Evolutionary conservation across 2,888 invertebrate species (phyloP), one percentile per base, ranked within the genome.

Genomic region (Malthinus flaveolus): DNA sequence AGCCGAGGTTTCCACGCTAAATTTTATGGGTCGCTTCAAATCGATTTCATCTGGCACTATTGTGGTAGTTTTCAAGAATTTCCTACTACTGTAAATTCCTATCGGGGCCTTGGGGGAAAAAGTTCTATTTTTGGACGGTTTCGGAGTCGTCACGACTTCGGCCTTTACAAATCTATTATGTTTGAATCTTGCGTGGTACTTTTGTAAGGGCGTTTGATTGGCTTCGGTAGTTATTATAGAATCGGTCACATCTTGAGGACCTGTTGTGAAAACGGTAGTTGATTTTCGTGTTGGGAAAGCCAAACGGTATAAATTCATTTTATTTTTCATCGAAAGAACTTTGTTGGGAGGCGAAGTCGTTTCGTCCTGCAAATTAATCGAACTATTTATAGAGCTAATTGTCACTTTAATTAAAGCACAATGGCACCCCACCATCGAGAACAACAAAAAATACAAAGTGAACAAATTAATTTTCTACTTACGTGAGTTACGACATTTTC

Each of bases 121-220:
- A 49, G 45, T 57, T 36, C 56, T 51, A 4, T 47, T 48, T 10
- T 59, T 64, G 10, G 23, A 31, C 1, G 48, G n/a, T 7, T 50
- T 53, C 37, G 55, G 49, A 7, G 54, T 49, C 7, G 37, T 31
- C 6, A 15, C 10, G n/a, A 34, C 33, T 7, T 44, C 37, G 9
- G 34, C n/a, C 11, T 49, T 39, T 9, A 42, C 44, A 10, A 50
- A 46, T 34, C 49, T 60, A 32, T 54, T 57, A 0, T 66, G 58
- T 44, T 64, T 71, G 54, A 72, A 73, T 61, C 72, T 70, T 0
- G 74, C 73, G 49, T 75, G 71, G 70, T 74, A 75, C 70, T 73
- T 68, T 62, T 72, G 69, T 48, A 32, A 31, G 7, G 47, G 39
- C 7, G 32, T 11, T 23, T 11, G 51, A 3, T 23, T 33, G n/a